Evolutionary conservation across 37 sponge, comb jelly and placozoan genomes (phyloP).

Genomic region (Diacarnus erythraeanus): DNA sequence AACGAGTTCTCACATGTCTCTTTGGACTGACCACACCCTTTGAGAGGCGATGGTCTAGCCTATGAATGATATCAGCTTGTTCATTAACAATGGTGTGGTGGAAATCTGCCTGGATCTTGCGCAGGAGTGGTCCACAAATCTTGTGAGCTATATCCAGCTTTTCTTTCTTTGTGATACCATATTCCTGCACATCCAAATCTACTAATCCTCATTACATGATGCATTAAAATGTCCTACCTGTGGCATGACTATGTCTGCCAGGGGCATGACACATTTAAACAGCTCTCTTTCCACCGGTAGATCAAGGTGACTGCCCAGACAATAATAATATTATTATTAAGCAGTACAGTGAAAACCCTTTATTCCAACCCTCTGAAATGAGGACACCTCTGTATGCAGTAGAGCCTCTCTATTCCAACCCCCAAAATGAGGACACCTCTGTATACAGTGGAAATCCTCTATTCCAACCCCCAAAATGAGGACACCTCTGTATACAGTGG

Average conservation of each 20-base stretch:
- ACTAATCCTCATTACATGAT: neutral
- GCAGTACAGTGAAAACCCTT: neutral
- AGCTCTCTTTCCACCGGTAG: slow-evolving; percentile 54
- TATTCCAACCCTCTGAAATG: too few relatives aligned
- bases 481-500: too few relatives aligned
- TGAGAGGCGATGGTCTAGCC: slow-evolving; percentile 72
- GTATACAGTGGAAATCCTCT: too few relatives aligned
- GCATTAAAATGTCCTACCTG: slow-evolving; percentile 56
- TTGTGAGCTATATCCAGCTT: slow-evolving; percentile 80
- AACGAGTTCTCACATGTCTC: slow-evolving; percentile 87
- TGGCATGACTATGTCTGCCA: slow-evolving; percentile 93
- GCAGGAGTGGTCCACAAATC: slow-evolving; percentile 71
- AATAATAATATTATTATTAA: neutral
- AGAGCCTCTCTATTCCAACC: too few relatives aligned
- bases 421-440: too few relatives aligned
- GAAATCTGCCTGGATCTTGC: slow-evolving; percentile 87
- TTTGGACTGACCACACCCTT: slow-evolving; percentile 74
- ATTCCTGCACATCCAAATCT: slow-evolving; percentile 87
- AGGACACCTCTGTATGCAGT: too few relatives aligned
- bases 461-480: too few relatives aligned
- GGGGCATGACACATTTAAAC: slow-evolving; percentile 53
- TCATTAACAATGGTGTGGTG: slow-evolving; percentile 61
- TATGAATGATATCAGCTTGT: slow-evolving; percentile 67
- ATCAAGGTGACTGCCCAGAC: slow-evolving; percentile 33
- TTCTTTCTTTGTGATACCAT: slow-evolving; percentile 88